A percentile compares a stretch with the other conserved stretches of the same genome.
These are phyloP conservation scores for Dallia pectoralis DNA, from an alignment of 2,797 vertebrate species.

Conservation along the genomic window DNA sequence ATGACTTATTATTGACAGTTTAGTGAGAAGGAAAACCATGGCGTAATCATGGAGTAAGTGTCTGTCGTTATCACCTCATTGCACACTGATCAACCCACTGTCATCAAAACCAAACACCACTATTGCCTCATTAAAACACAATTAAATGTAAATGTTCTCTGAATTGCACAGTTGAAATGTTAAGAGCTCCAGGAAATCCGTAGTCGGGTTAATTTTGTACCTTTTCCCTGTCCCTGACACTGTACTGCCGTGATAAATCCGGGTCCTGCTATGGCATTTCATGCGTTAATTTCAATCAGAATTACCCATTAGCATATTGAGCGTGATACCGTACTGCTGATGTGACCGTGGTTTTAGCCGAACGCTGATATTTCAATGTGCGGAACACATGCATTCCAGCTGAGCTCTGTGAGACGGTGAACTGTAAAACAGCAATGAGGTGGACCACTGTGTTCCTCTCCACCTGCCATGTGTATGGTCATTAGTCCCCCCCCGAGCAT, in stretches of 20 bases:
- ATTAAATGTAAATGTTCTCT: background rate
- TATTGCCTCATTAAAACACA: conserved; percentile 5
- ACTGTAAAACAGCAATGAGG: conserved; percentile 78
- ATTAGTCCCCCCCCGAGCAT: conserved; percentile 54
- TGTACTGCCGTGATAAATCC: conserved; percentile 32
- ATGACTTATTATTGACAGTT: conserved; percentile 49
- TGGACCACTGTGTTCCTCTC: conserved; percentile 47
- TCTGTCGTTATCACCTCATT: conserved; percentile 45
- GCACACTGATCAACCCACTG: conserved; percentile 31
- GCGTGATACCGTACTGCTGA: conserved; percentile 45
- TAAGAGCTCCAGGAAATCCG: conserved; percentile 54
- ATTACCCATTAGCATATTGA: conserved; percentile 31
- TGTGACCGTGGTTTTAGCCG: conserved; percentile 54
- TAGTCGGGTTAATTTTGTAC: conserved; percentile 52
- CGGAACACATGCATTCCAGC: conserved; percentile 53
- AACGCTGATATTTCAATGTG: conserved; percentile 26
- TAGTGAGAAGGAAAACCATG: conserved; percentile 53
- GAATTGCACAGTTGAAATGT: conserved; percentile 57
- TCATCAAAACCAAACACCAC: conserved; percentile 33
- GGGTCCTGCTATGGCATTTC: conserved; percentile 45
- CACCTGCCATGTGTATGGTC: conserved; percentile 51
- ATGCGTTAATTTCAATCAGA: conserved; percentile 41
- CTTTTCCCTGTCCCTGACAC: conserved; percentile 64
- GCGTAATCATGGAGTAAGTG: conserved; percentile 38
- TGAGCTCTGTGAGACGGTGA: conserved; percentile 65